Conservation (phyloP, 1,140 invertebrate species). For the Drosophila nigromelanica region DNA sequence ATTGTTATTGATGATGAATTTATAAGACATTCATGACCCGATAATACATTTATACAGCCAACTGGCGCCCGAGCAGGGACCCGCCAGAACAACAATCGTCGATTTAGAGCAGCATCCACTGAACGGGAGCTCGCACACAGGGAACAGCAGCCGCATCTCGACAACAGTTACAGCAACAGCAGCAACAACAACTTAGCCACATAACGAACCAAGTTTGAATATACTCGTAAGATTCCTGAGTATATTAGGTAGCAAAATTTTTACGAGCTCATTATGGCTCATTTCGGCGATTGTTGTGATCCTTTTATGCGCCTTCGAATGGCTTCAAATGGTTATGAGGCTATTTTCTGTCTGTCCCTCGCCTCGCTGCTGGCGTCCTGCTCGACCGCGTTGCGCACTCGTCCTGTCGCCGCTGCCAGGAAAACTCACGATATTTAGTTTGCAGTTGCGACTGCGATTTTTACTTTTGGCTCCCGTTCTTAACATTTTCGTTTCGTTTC, state of each 20-base stretch:
- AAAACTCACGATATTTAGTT: slow-evolving; percentile 71
- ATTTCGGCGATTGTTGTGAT: slow-evolving; percentile 84
- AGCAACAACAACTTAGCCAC: slow-evolving; percentile 35
- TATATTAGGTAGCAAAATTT: slow-evolving; percentile 84
- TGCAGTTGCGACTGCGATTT: slow-evolving; percentile 81
- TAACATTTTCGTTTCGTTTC: slow-evolving; percentile 50
- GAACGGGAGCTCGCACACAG: slow-evolving; percentile 17
- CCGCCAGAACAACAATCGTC: slow-evolving; percentile 25
- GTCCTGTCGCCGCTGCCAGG: slow-evolving; percentile 1
- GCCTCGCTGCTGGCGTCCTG: slow-evolving; percentile 43
- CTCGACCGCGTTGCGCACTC: slow-evolving; percentile 16
- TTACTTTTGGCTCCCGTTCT: slow-evolving; percentile 56
- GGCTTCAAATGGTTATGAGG: slow-evolving; percentile 84
- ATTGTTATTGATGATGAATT: slow-evolving; percentile 11
- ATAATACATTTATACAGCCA: slow-evolving; percentile 23
- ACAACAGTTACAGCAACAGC: slow-evolving; percentile 24
- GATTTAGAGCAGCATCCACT: slow-evolving; percentile 27
- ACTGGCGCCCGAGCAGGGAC: slow-evolving; percentile 31
- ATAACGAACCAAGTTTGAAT: slow-evolving; percentile 81
- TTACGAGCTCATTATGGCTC: slow-evolving; percentile 84
- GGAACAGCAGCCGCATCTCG: slow-evolving; percentile 33
- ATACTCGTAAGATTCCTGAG: slow-evolving; percentile 82
- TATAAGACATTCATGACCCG: slow-evolving; percentile 29
- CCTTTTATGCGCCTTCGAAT: slow-evolving; percentile 84
- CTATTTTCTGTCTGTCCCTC: slow-evolving; percentile 68